Conservation (phyloP, 1,140 invertebrate species). For the Aricia agestis region DNA sequence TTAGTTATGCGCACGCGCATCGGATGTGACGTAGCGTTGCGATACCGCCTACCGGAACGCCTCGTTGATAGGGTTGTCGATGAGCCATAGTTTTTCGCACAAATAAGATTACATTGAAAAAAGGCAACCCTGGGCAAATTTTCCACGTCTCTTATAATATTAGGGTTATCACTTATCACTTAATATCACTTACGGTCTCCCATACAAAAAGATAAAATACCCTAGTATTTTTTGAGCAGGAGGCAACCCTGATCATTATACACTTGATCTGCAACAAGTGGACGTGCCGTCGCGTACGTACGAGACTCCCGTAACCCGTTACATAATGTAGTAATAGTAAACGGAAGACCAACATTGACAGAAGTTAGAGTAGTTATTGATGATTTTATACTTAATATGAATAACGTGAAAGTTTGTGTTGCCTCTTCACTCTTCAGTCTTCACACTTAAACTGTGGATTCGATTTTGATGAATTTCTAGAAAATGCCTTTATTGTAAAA, state of each 20-base stretch:
- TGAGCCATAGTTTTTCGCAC: not conserved
- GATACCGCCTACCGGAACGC: slow-evolving; percentile 23
- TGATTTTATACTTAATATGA: not conserved
- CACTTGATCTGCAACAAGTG: slow-evolving; percentile 27
- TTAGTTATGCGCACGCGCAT: slow-evolving; percentile 29
- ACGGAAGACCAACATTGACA: not conserved
- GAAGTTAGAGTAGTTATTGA: not conserved
- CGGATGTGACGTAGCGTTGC: slow-evolving; percentile 38
- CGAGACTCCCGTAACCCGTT: slow-evolving; percentile 20
- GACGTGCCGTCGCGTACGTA: slow-evolving; percentile 28
- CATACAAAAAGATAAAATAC: too few relatives aligned
- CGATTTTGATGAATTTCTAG: too few relatives aligned
- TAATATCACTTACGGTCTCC: too few relatives aligned
- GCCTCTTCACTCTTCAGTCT: too few relatives aligned
- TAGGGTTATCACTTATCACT: too few relatives aligned
- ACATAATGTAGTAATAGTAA: not conserved
- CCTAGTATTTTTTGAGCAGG: not conserved
- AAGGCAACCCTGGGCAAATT: too few relatives aligned
- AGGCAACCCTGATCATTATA: slow-evolving; percentile 25
- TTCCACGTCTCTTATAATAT: too few relatives aligned
- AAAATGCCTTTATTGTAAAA: too few relatives aligned
- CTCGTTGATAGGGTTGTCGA: not conserved
- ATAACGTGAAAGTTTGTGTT: too few relatives aligned
- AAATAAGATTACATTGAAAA: not conserved
- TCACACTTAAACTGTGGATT: too few relatives aligned